Evolutionary conservation across 1,140 invertebrate species (phyloP), one percentile per base, ranked within the genome.

Genomic region (Eriosoma lanigerum): DNA sequence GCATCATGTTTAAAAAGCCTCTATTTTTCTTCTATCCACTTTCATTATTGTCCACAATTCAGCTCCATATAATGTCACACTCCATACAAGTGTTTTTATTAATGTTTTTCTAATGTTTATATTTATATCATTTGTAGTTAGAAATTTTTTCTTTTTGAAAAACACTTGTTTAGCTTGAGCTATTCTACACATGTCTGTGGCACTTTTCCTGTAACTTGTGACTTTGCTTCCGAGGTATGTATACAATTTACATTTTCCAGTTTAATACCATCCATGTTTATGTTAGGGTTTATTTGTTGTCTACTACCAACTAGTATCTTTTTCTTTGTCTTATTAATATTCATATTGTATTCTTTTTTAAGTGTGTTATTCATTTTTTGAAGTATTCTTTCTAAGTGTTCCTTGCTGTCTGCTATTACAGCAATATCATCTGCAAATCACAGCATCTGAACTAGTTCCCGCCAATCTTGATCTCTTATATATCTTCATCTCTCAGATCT

Each of bases 1-100:
- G 46, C 82, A 83, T 81, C 83, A 84, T 83, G 83, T 83, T 38
- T 83, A 83, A 60, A 84, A 83, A 29, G 83, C 83, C 50, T 83
- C 82, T 44, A 84, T 82, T 21, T 76, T 81, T 26, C 62, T 54
- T 13, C 81, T 48, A 21, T 83, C 82, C 9, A 58, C 66, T 66
- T 81, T 76, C 50, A 81, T 82, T 6, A 84, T 19, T 15, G 82
- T 83, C 83, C 82, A 85, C 12, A 83, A 81, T 58, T 84, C 83
- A 62, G 52, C n/a, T 62, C 76, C 76, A 80, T 80, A 80, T 80
- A 80, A 38, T 13, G 38, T 2, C 6, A 80, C 17, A 80, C 76
- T 80, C 76, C 76, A 80, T 38, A 80, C 76, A 80, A 38, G 13
- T 58, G 54, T 78, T 56, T 78, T 50, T 26, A 58, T n/a, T 19